Percentiles rank a stretch among this genome's conserved stretches.
Evolutionary conservation across 1,140 invertebrate genomes (phyloP).

Genomic region (Aricia agestis): DNA sequence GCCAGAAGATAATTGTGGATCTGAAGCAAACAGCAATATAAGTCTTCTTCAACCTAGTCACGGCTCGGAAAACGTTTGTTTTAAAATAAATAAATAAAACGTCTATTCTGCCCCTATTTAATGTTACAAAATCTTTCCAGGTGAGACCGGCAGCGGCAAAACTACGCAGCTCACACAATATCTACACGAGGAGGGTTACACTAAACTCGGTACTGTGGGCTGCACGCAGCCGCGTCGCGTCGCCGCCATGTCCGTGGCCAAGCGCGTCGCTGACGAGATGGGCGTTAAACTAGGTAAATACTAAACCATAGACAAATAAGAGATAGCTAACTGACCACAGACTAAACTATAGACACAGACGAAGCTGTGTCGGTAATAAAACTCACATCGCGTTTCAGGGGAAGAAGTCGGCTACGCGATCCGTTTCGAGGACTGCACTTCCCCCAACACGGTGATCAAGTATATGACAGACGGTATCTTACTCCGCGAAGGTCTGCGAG

Average conservation of each 20-base stretch:
- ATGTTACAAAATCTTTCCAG: conserved; percentile 48
- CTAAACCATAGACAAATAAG: neutral
- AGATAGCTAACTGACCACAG: too few relatives aligned
- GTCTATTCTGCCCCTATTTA: too few relatives aligned
- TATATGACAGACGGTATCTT: conserved; percentile 99
- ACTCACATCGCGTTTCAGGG: too few relatives aligned
- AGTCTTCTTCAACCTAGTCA: neutral
- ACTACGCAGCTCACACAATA: conserved; percentile 99
- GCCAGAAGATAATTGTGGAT: too few relatives aligned
- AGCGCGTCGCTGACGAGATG: conserved; percentile 99
- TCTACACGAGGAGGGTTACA: conserved; percentile 98
- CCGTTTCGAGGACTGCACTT: conserved; percentile 99
- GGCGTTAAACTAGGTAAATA: conserved; percentile 84
- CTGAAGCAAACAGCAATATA: too few relatives aligned
- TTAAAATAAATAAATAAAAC: too few relatives aligned
- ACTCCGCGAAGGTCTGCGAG: conserved; percentile 94
- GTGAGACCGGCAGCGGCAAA: conserved; percentile 99
- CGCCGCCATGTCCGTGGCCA: conserved; percentile 99
- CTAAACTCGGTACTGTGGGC: conserved; percentile 92
- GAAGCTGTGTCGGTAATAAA: neutral
- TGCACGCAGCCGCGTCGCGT: conserved; percentile 96
- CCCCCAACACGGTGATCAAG: conserved; percentile 96
- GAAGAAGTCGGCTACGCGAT: conserved; percentile 99
- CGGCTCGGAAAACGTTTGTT: too few relatives aligned
- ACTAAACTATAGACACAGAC: neutral